These are phyloP conservation scores for Erannis defoliaria DNA, from an alignment of 2,888 invertebrate genomes.

Conservation along the genomic window DNA sequence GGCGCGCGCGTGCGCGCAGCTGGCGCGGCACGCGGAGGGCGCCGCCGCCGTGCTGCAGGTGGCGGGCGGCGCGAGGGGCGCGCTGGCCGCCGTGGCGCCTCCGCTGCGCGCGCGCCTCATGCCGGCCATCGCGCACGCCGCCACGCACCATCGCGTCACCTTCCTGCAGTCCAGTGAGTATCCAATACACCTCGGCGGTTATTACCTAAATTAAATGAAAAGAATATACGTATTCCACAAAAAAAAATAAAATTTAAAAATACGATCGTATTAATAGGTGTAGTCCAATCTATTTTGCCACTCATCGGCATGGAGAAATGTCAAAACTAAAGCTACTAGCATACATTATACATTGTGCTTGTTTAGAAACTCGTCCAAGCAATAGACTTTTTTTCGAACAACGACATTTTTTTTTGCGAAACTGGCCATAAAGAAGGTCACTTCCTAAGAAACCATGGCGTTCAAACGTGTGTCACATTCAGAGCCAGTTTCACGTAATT, in stretches of 20 bases:
- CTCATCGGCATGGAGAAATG: too few species aligned
- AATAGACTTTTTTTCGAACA: too few species aligned
- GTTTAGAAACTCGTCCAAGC: too few species aligned
- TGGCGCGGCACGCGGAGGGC: slow-evolving; percentile 51
- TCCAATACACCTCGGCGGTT: neutral
- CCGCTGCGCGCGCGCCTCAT: slow-evolving; percentile 57
- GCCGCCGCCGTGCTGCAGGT: slow-evolving; percentile 55
- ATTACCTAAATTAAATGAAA: neutral
- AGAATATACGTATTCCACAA: neutral
- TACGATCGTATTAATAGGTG: too few species aligned
- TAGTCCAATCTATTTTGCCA: too few species aligned
- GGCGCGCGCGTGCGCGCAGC: slow-evolving; percentile 53
- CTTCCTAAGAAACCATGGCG: too few species aligned
- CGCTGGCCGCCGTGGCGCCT: slow-evolving; percentile 52
- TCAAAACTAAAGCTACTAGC: too few species aligned
- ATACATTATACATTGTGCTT: too few species aligned
- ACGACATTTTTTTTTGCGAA: too few species aligned
- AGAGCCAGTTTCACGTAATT: too few species aligned
- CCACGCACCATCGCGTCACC: slow-evolving; percentile 63
- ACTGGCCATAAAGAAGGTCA: too few species aligned
- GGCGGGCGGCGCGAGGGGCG: slow-evolving; percentile 42
- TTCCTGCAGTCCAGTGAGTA: slow-evolving; percentile 70
- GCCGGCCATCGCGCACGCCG: slow-evolving; percentile 75
- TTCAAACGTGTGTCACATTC: too few species aligned
- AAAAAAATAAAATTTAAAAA: neutral